Conservation (phyloP, 2,797 vertebrate genomes). For the Macropus fuliginosus region DNA sequence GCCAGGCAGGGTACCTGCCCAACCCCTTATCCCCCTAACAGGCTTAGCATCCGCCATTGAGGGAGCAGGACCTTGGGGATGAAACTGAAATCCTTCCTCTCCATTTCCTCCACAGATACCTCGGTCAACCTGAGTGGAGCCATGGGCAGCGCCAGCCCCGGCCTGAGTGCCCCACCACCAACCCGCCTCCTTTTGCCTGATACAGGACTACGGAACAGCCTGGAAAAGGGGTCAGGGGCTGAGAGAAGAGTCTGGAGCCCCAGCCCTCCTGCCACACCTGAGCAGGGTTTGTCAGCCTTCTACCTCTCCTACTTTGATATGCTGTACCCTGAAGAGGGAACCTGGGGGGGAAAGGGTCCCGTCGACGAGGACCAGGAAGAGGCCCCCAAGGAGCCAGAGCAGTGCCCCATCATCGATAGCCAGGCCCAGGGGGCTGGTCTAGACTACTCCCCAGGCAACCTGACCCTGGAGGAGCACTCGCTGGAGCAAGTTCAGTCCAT, state of each 20-base stretch:
- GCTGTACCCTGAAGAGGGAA: conserved; percentile 89
- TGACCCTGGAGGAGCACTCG: conserved; percentile 92
- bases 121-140: conserved; percentile 56
- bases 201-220: conserved; percentile 82
- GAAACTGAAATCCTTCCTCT: conserved; percentile 60
- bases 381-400: conserved; percentile 81
- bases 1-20: conserved; percentile 72
- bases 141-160: conserved; percentile 91
- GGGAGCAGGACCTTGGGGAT: conserved; percentile 8
- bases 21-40: conserved; percentile 80
- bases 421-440: conserved; percentile 86
- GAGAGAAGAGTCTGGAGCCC: conserved; percentile 88
- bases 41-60: conserved; percentile 83
- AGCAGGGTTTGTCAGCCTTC: conserved; percentile 88
- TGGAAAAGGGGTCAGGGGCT: conserved; percentile 82
- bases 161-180: conserved; percentile 84
- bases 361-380: conserved; percentile 70
- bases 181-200: conserved; percentile 85
- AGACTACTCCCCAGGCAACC: conserved; percentile 85
- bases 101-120: conserved; percentile 77
- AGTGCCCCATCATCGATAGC: conserved; percentile 97
- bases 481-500: conserved; percentile 98
- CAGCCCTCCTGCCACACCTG: conserved; percentile 83
- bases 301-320: conserved; percentile 96
- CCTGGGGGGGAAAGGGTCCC: conserved; percentile 88